Evolutionary conservation across 2,888 invertebrate species (phyloP), one percentile per base, ranked within the genome.

Genomic region (Ceramica pisi): DNA sequence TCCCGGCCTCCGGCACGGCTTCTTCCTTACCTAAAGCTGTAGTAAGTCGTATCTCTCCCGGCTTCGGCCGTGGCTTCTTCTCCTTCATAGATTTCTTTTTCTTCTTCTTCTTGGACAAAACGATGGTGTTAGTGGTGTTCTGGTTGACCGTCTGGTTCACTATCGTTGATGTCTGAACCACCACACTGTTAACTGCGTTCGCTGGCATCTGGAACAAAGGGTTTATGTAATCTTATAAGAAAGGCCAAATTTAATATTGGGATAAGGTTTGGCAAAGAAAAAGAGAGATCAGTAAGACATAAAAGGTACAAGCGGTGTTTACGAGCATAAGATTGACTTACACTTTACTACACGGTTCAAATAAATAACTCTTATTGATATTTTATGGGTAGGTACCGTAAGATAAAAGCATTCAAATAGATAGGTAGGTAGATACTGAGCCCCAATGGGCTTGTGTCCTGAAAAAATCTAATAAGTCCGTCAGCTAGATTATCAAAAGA

Each of bases 31-130:
- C 95, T 64, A 97, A 91, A 12, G 98, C 98, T 4, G 98, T 98
- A 14, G 98, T 98, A 41, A 98, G 94, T 50, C 98, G 96, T 85
- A 98, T 98, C 93, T 98, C 98, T 0, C 98, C 98, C 0, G 98
- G 98, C 86, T 98, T 98, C 0, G 98, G 98, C 61, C 98, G 94
- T n/a, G 97, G 97, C 86, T 98, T 98, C 92, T 98, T 98, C 90
- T 98, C 98, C 89, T 97, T 97, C 23, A 96, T 96, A 0, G 96
- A 96, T 94, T 98, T 98, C 95, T 98, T 98, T 93, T 98, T 98
- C 89, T 98, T 98, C 55, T 96, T 94, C 83, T 88, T 90, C 60
- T 91, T 90, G 12, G 86, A 77, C 35, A 93, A 87, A 9, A 94
- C 89, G 67, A 92, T 81, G 38, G 89, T 89, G 78, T 87, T 92